phyloP scores from a whole-genome alignment of 2,797 vertebrate species.

The Podarcis lilfordi region DNA sequence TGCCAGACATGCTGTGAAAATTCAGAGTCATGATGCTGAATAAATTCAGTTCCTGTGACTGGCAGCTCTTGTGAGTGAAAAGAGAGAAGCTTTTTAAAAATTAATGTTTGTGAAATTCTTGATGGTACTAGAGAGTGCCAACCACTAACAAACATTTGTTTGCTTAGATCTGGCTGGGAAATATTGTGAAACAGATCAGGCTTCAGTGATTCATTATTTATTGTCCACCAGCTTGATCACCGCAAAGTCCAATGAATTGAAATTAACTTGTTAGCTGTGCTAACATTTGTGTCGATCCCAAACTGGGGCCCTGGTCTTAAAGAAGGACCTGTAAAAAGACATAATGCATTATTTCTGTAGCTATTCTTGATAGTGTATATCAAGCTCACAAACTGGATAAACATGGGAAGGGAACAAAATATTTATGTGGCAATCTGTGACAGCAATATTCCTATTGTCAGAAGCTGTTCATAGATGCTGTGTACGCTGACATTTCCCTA shows the following conservation, averaged over 20 bases:
- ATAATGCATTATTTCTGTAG: not conserved
- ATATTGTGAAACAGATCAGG: not conserved
- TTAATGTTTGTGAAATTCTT: constrained; percentile 18
- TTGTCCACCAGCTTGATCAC: not conserved
- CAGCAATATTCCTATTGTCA: not conserved
- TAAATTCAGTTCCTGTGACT: not conserved
- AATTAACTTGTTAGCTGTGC: constrained; percentile 12
- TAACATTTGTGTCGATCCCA: not conserved
- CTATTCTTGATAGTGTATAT: not conserved
- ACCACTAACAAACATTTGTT: constrained; percentile 8
- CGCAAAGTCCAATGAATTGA: not conserved
- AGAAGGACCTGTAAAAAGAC: not conserved
- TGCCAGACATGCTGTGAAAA: not conserved
- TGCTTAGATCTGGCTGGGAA: not conserved
- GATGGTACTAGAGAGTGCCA: not conserved
- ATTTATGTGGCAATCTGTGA: not conserved
- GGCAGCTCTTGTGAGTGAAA: not conserved
- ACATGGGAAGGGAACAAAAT: not conserved
- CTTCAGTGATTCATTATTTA: constrained; percentile 1
- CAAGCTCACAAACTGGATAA: not conserved
- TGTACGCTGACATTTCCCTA: not conserved
- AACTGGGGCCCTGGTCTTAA: not conserved
- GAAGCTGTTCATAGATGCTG: not conserved
- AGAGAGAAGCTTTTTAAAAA: constrained; percentile 7
- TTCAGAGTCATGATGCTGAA: not conserved